Base-by-base conservation (phyloP, 2,888 invertebrate species). In the Brachycybe producta region DNA sequence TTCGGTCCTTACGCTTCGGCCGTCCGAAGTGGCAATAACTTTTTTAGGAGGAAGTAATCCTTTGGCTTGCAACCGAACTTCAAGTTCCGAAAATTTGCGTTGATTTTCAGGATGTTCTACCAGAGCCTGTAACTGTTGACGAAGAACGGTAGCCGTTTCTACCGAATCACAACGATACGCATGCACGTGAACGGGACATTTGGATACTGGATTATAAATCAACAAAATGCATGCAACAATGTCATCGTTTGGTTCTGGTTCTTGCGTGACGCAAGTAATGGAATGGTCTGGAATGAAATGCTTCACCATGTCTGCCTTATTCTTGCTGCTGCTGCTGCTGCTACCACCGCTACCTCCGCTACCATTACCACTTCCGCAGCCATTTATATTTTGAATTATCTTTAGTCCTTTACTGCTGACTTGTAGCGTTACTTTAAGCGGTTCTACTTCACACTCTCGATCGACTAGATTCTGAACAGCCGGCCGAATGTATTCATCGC, bases 271-370 rank as follows among this genome's bases (percentile, higher is more conserved):
- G 65, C 84, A 88, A 40, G 92, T 86, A 65, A 92, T 84, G 64
- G 88, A 87, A 69, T 88, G 84, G 66, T 88, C 87, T 1, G 91
- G 90, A 56, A 92, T 88, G 69, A 90, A 83, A 68, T 94, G 92
- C 69, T 91, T 92, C 60, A 92, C 84, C 32, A 86, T 64, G 54
- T 70, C 69, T 52, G 63, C 62, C 52, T 65, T 64, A 45, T 62
- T 60, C 52, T 63, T 62, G 41, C 61, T 61, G 43, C 65, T 65
- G 49, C 67, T 57, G 23, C 57, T 59, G 56, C 35, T 58, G n/a
- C n/a, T n/a, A n/a, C n/a, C n/a, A n/a, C n/a, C n/a, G n/a, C n/a
- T n/a, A n/a, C n/a, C n/a, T n/a, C n/a, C n/a, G n/a, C n/a, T n/a
- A n/a, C n/a, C n/a, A n/a, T n/a, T n/a, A n/a, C n/a, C 11, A n/a